Percentiles rank a stretch among this genome's conserved stretches.
These are phyloP conservation scores for Oscheius sp. DNA, from an alignment of 2,888 invertebrate species.

Conservation along the genomic window DNA sequence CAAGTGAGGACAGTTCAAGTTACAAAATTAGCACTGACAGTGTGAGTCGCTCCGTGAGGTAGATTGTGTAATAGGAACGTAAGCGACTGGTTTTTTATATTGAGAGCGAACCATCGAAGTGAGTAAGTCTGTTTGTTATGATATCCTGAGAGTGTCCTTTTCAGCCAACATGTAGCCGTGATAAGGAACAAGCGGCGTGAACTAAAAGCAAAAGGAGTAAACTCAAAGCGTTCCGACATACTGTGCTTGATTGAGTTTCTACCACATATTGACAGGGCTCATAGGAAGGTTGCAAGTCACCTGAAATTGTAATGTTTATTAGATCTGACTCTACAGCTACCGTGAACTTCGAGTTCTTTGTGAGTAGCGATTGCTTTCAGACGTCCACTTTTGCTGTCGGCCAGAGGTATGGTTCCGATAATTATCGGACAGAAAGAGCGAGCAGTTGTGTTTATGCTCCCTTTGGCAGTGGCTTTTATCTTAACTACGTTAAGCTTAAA, in stretches of 20 bases:
- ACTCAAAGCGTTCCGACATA: not conserved
- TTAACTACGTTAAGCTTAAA: not conserved
- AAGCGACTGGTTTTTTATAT: too few relatives aligned
- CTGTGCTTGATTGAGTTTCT: not conserved
- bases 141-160: slow-evolving; percentile 8
- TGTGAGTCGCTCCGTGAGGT: too few relatives aligned
- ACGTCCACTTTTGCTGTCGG: not conserved
- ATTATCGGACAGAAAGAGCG: slow-evolving; percentile 27
- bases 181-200: slow-evolving; percentile 11
- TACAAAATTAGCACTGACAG: too few relatives aligned
- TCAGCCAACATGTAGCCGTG: slow-evolving; percentile 24
- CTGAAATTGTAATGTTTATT: slow-evolving; percentile 21
- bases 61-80: too few relatives aligned
- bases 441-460: slow-evolving; percentile 31
- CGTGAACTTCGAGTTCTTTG: slow-evolving; percentile 7
- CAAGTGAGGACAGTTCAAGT: too few relatives aligned
- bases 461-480: slow-evolving; percentile 30
- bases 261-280: slow-evolving; percentile 22
- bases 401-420: slow-evolving; percentile 37
- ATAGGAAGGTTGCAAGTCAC: slow-evolving; percentile 10
- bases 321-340: not conserved
- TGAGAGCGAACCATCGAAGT: too few relatives aligned
- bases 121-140: not conserved
- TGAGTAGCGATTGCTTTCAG: slow-evolving; percentile 3
- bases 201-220: not conserved